Evolutionary conservation across 2,113 vertebrate species (phyloP), one percentile per base, ranked within the genome.

Genomic region (Oceanodroma tethys): DNA sequence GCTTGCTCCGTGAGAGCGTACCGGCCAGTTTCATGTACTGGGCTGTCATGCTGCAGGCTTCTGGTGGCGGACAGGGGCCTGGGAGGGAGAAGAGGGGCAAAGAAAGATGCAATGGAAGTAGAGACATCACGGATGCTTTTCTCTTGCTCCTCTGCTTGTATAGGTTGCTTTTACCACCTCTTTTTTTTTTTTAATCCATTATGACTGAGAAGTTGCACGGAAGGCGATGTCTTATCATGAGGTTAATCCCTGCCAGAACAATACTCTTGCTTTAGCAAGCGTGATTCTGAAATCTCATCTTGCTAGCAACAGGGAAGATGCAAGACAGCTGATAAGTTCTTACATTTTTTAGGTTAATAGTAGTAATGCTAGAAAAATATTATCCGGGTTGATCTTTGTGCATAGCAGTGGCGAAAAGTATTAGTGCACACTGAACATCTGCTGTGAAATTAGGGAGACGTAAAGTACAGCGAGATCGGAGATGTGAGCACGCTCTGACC

Each of bases 391-490:
- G 53, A 27, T 16, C 56, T 50, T 10, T 20, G 50, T 21, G 65
- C 10, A 1, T 4, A 15, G 34, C 26, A 7, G 12, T 4, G 16
- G 42, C 1, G 16, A 36, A 27, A 19, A 38, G 38, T 14, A 4
- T 27, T 32, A 8, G 34, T 19, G 23, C 38, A 9, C 22, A 2
- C 19, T 7, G 55, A 38, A 16, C 26, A 14, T 47, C 82, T 43
- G 17, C 70, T 8, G 36, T 52, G 80, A 36, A 30, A 11, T 5
- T 13, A 8, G 20, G 72, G 62, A 23, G 62, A 47, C 18, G 7
- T 13, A 1, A 11, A 9, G 70, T 6, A 3, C 14, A 16, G 36
- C 0, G 0, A 45, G 47, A 0, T 27, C 2, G 16, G 82, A 32
- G 60, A 4, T 1, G 34, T 11, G 50, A 22, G 74, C 2, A 13